Evolutionary conservation across 2,888 invertebrate species (phyloP), one percentile per base, ranked within the genome.

Genomic region (Chesias legatella): DNA sequence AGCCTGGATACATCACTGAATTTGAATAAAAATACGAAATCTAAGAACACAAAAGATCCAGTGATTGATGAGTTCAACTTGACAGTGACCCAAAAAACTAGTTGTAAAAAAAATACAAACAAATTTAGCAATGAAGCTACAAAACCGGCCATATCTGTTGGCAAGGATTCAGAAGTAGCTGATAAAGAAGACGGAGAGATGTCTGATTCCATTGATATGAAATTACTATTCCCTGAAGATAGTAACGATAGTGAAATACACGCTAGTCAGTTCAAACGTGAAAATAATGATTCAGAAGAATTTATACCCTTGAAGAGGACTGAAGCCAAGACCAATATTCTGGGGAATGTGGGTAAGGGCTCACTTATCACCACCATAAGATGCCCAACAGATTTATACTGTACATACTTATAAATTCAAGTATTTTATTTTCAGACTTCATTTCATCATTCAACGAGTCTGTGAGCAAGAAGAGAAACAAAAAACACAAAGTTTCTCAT

Each of bases 1-100:
- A 50, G 56, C 1, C 35, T 43, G 17, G 70, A 86, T 40, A 62
- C 60, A 25, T 86, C 86, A 1, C 58, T 85, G 20, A 76, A 82
- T 43, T 44, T 75, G 0, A 58, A 70, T 24, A 77, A 70, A 36
- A 79, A 79, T 47, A 27, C 40, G 5, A 77, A 73, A 28, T 29
- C 39, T 6, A 77, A 73, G 28, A 54, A 67, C 33, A 7, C 48
- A 13, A 70, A 71, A 8, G 61, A 63, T 23, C 54, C 73, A 26
- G 67, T 84, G 33, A 46, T 84, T 22, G 82, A 86, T 39, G 61
- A 83, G 51, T 63, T 86, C 1, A 88, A 85, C 57, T 64, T 86
- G 6, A 84, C 83, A 57, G 63, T 85, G 3, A 82, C 84, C 11
- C 59, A 70, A 41, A 56, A 63, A 5, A 83, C 76, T 48, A 62